A percentile compares a stretch with the other conserved stretches of the same genome.
Evolutionary conservation across 2,797 vertebrate species (phyloP).

Genomic region (Spondyliosoma cantharus): DNA sequence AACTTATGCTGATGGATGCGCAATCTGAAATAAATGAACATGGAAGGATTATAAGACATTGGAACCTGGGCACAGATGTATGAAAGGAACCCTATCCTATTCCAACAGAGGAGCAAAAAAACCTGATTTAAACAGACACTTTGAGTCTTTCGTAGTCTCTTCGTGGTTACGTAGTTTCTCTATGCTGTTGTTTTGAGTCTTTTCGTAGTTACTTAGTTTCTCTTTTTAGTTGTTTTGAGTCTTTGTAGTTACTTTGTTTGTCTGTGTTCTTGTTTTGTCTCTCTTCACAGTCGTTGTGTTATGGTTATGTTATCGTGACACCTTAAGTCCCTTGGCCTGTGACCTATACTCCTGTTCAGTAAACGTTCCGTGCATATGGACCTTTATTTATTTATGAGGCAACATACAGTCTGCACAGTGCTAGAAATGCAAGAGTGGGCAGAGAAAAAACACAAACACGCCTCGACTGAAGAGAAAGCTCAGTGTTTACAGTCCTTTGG

Average conservation of each 20-base stretch:
- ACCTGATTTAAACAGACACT: too few species aligned
- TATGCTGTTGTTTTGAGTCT: background rate
- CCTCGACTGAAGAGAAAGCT: background rate
- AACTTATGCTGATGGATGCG: background rate
- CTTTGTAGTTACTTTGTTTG: background rate
- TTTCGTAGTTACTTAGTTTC: background rate
- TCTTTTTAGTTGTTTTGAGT: background rate
- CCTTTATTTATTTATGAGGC: constrained; percentile 11
- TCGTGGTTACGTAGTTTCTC: background rate
- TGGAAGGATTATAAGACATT: background rate
- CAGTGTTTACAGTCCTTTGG: constrained; percentile 7
- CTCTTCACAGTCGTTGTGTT: background rate
- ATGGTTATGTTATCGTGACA: background rate
- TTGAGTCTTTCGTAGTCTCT: background rate
- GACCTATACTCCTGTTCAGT: background rate
- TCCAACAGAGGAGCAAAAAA: background rate
- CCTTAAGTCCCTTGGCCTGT: background rate
- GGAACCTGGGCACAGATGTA: background rate
- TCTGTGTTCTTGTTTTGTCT: background rate
- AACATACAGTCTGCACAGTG: background rate
- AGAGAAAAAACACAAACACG: background rate
- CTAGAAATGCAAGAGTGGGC: background rate
- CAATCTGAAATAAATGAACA: background rate
- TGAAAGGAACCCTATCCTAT: background rate
- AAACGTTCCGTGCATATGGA: constrained; percentile 5